phyloP scores from a whole-genome alignment of 2,797 vertebrate species.

The Acestrorhynchus altus region DNA sequence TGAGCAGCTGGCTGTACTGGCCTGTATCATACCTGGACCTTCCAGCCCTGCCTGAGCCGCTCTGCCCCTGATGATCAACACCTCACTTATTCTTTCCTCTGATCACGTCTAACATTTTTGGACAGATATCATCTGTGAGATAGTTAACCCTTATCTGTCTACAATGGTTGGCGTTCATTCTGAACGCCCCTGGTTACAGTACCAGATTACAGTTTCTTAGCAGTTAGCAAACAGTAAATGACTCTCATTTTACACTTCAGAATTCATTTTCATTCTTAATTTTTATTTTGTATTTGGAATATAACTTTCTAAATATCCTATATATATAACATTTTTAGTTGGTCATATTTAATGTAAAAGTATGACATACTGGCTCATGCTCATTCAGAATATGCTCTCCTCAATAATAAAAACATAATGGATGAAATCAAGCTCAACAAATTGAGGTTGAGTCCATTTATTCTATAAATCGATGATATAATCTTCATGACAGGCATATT shows the following conservation, averaged over 20 bases:
- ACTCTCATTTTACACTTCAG: not conserved
- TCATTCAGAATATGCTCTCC: too few relatives aligned
- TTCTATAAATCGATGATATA: too few relatives aligned
- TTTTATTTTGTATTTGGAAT: too few relatives aligned
- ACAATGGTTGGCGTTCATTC: not conserved
- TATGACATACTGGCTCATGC: too few relatives aligned
- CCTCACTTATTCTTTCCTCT: constrained; percentile 50
- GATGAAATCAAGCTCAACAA: too few relatives aligned
- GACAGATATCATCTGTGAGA: constrained; percentile 78
- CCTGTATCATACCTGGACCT: constrained; percentile 50
- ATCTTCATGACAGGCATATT: too few relatives aligned
- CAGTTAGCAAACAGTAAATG: constrained; percentile 45
- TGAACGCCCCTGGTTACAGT: not conserved
- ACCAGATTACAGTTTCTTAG: not conserved
- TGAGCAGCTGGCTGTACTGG: constrained; percentile 39
- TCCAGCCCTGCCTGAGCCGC: not conserved
- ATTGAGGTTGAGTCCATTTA: too few relatives aligned
- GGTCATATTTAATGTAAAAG: too few relatives aligned
- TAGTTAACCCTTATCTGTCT: constrained; percentile 17
- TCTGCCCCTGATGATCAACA: constrained; percentile 59
- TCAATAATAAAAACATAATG: too few relatives aligned
- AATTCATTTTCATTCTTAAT: not conserved
- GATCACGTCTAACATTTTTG: constrained; percentile 83
- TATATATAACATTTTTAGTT: too few relatives aligned
- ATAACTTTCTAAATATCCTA: too few relatives aligned